These are phyloP conservation scores for Tiliacea citrago DNA, from an alignment of 2,888 invertebrate species.

Conservation along the genomic window DNA sequence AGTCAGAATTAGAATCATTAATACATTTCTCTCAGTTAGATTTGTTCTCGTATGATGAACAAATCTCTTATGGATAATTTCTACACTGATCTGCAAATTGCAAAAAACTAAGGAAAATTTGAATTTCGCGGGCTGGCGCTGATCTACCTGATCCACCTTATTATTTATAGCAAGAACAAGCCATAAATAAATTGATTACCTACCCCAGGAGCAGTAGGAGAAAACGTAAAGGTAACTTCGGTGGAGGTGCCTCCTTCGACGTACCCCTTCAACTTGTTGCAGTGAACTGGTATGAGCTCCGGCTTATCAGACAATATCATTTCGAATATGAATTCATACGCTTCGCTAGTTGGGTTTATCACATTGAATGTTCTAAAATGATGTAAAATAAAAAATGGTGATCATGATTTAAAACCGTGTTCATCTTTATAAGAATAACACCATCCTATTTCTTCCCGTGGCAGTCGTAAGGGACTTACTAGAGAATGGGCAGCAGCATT, in stretches of 20 bases:
- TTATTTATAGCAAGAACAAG: neutral
- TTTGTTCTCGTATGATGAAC: too few species aligned
- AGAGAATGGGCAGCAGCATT: too few species aligned
- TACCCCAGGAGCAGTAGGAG: constrained; percentile 91
- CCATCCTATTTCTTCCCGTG: too few species aligned
- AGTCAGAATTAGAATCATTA: too few species aligned
- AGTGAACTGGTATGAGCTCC: constrained; percentile 90
- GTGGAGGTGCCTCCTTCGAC: constrained; percentile 91
- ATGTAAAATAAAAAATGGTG: neutral
- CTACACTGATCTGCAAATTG: too few species aligned
- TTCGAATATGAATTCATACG: constrained; percentile 91
- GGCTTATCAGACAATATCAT: constrained; percentile 86
- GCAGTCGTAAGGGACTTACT: too few species aligned
- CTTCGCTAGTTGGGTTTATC: constrained; percentile 92
- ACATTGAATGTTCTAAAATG: constrained; percentile 91
- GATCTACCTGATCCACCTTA: neutral
- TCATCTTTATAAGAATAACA: too few species aligned
- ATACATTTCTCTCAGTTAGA: too few species aligned
- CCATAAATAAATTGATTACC: constrained; percentile 5
- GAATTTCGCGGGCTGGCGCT: too few species aligned
- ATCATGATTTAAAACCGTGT: neutral
- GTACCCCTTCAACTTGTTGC: constrained; percentile 90
- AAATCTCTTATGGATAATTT: too few species aligned
- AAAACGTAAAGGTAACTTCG: constrained; percentile 92
- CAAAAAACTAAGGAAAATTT: too few species aligned